These are phyloP conservation scores for Drosophila nr. medialis DNA, from an alignment of 2,888 invertebrate species.

Conservation along the genomic window DNA sequence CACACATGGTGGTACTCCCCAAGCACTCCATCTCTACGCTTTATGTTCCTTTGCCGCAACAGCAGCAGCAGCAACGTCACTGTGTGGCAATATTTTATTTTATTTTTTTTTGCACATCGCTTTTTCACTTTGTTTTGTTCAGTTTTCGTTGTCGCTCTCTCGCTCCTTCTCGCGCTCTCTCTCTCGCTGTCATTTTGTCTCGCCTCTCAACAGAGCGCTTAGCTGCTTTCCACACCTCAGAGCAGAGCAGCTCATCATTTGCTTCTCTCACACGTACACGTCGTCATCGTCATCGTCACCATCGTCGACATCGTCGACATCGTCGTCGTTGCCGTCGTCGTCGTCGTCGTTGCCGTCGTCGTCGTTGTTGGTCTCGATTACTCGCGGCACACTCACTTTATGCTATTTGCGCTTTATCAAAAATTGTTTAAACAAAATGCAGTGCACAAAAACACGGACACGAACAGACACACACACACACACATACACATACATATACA, in stretches of 20 bases:
- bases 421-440: constrained; percentile 61
- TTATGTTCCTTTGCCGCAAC: constrained; percentile 28
- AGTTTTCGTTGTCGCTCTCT: constrained; percentile 28
- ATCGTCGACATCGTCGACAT: neutral
- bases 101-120: constrained; percentile 28
- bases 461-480: constrained; percentile 3
- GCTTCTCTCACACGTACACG: constrained; percentile 24
- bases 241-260: constrained; percentile 24
- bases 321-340: neutral
- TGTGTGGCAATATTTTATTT: constrained; percentile 36
- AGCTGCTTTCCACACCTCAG: constrained; percentile 29
- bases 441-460: constrained; percentile 17
- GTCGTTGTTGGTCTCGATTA: constrained; percentile 6
- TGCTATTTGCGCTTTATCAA: constrained; percentile 41
- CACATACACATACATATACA: constrained; percentile 19
- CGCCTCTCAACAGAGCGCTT: constrained; percentile 24
- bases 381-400: constrained; percentile 20
- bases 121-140: constrained; percentile 57
- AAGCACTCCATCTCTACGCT: constrained; percentile 15
- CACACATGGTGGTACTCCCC: constrained; percentile 5
- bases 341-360: neutral
- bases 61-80: constrained; percentile 36
- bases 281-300: neutral
- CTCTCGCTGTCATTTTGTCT: constrained; percentile 13
- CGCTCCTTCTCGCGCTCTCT: neutral